Evolutionary conservation across 2,888 invertebrate genomes (phyloP).

Genomic region (Periphyllus acericola): DNA sequence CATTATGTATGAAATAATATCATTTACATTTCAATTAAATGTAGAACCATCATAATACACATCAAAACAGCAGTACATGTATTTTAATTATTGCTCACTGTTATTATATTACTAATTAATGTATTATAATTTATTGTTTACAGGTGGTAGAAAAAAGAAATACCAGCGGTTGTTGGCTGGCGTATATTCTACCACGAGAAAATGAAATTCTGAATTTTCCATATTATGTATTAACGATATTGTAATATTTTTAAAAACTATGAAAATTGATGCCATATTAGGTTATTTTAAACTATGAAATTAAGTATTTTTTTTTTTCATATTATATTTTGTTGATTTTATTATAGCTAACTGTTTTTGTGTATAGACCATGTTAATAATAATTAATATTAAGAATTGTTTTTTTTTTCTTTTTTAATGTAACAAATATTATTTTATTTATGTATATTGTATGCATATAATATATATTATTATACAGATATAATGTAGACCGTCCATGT

Average conservation of each 20-base stretch:
- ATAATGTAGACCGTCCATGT: slow-evolving; percentile 51
- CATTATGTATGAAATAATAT: too few species aligned
- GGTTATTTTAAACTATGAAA: slow-evolving; percentile 26
- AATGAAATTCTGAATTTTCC: slow-evolving; percentile 20
- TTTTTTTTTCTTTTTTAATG: slow-evolving; percentile 12
- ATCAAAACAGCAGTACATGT: too few species aligned
- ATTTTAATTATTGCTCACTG: too few species aligned
- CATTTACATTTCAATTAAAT: too few species aligned
- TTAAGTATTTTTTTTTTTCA: not conserved
- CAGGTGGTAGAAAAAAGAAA: slow-evolving; percentile 60
- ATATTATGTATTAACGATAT: slow-evolving; percentile 5
- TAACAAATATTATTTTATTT: slow-evolving; percentile 11
- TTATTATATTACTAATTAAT: not conserved
- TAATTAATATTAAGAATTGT: slow-evolving; percentile 17
- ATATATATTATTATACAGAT: not conserved
- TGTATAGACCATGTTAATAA: slow-evolving; percentile 12
- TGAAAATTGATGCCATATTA: slow-evolving; percentile 51
- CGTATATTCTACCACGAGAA: slow-evolving; percentile 54
- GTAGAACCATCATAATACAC: too few species aligned
- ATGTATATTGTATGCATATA: not conserved
- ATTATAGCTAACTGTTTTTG: slow-evolving; percentile 52
- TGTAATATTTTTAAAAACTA: not conserved
- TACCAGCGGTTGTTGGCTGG: slow-evolving; percentile 52
- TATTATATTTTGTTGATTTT: slow-evolving; percentile 32
- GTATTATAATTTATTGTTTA: not conserved